phyloP scores from a whole-genome alignment of 2,888 invertebrate genomes.

The Elgonia sp. region DNA sequence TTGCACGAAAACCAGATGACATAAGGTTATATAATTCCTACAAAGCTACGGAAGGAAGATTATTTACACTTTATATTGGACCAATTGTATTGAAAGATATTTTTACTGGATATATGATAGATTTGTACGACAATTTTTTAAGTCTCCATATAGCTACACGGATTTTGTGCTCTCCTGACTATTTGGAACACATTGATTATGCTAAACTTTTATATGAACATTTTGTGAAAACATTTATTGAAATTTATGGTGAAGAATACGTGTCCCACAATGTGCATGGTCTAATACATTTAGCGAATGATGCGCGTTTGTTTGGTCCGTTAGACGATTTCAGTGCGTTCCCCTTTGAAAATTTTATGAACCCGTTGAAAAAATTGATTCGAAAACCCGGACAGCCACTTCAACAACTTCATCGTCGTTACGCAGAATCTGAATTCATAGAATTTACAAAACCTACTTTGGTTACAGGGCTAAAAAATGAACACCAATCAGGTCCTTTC shows the following conservation, averaged over 20 bases:
- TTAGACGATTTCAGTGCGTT: constrained; percentile 40
- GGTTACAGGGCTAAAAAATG: not conserved
- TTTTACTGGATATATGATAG: not conserved
- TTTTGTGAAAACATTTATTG: not conserved
- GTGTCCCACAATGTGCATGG: constrained; percentile 20
- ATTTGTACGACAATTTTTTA: not conserved
- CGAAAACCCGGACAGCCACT: constrained; percentile 26
- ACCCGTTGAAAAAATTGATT: constrained; percentile 34
- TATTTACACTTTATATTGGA: not conserved
- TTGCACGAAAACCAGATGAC: not conserved
- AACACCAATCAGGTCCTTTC: not conserved
- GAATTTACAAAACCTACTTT: not conserved
- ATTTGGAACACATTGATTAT: not conserved
- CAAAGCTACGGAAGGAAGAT: constrained; percentile 12
- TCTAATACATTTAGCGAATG: not conserved
- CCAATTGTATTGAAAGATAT: not conserved
- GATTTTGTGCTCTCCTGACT: constrained; percentile 2
- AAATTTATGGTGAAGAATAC: not conserved
- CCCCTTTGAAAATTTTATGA: constrained; percentile 66
- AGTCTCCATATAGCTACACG: not conserved
- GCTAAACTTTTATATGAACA: not conserved
- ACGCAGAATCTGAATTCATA: constrained; percentile 7
- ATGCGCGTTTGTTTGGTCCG: not conserved
- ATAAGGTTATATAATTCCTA: not conserved
- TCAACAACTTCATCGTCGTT: constrained; percentile 35